phyloP scores from a whole-genome alignment of 2,113 vertebrate species.

The Brienomyrus longianalis region DNA sequence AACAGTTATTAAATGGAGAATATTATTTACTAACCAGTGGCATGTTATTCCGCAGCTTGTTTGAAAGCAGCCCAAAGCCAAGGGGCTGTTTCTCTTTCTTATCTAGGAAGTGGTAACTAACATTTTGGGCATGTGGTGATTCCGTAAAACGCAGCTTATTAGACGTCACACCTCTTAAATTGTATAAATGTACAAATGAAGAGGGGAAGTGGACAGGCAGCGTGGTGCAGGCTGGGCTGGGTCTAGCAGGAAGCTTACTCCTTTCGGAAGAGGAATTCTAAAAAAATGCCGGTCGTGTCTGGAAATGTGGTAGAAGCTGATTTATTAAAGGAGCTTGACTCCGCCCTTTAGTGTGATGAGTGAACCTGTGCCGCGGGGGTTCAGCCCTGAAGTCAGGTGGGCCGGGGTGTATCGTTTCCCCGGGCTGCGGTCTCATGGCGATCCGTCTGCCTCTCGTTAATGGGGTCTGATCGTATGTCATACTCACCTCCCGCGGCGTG shows the following conservation, averaged over 20 bases:
- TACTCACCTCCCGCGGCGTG: background rate
- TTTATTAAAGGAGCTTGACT: background rate
- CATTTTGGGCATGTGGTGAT: background rate
- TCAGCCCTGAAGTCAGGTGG: background rate
- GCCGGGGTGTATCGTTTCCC: background rate
- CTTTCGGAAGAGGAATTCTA: background rate
- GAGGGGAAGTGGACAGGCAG: background rate
- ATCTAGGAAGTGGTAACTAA: background rate
- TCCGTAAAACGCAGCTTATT: background rate
- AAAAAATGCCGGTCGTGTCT: background rate
- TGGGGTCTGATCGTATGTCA: background rate
- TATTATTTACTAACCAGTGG: background rate
- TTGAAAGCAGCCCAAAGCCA: background rate
- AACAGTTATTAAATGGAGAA: background rate
- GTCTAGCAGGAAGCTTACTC: background rate
- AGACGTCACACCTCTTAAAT: background rate
- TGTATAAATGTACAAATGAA: background rate
- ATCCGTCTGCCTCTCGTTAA: background rate
- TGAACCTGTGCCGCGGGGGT: background rate
- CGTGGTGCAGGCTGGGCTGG: background rate
- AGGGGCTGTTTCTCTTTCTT: background rate
- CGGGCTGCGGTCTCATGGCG: background rate
- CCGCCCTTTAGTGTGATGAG: background rate
- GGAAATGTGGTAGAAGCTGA: background rate
- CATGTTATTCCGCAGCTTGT: background rate